These are phyloP conservation scores for Amphipyra berbera DNA, from an alignment of 2,888 invertebrate genomes.

Conservation along the genomic window DNA sequence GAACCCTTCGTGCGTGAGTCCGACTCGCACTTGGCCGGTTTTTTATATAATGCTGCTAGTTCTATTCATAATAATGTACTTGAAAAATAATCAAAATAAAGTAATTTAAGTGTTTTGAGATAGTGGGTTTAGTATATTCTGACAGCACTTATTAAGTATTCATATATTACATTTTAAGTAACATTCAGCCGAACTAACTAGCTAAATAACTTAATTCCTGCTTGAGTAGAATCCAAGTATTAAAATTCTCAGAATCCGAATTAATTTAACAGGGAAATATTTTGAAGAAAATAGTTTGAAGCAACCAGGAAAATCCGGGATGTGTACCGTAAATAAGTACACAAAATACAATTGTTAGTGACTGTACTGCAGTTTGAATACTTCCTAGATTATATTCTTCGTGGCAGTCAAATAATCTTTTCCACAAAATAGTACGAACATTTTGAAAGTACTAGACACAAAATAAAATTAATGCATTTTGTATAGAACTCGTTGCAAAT, in stretches of 20 bases:
- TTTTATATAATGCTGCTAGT: no score
- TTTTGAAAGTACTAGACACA: slow-evolving; percentile 23
- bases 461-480: slow-evolving; percentile 41
- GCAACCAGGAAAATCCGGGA: slow-evolving; percentile 11
- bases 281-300: slow-evolving; percentile 17
- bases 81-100: no score
- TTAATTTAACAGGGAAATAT: slow-evolving; percentile 16
- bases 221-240: no score
- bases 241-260: not conserved
- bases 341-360: slow-evolving; percentile 35
- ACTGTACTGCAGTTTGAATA: slow-evolving; percentile 37
- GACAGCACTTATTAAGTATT: no score
- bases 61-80: no score
- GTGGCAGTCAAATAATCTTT: slow-evolving; percentile 40
- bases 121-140: no score
- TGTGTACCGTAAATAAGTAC: slow-evolving; percentile 11
- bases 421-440: slow-evolving; percentile 16
- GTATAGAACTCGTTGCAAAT: slow-evolving; percentile 37
- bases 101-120: no score
- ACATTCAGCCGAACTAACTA: no score
- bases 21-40: no score
- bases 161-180: no score
- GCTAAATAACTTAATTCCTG: no score
- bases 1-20: no score
- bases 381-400: slow-evolving; percentile 34